phyloP scores from a whole-genome alignment of 2,113 vertebrate genomes.

The Rynchops niger region DNA sequence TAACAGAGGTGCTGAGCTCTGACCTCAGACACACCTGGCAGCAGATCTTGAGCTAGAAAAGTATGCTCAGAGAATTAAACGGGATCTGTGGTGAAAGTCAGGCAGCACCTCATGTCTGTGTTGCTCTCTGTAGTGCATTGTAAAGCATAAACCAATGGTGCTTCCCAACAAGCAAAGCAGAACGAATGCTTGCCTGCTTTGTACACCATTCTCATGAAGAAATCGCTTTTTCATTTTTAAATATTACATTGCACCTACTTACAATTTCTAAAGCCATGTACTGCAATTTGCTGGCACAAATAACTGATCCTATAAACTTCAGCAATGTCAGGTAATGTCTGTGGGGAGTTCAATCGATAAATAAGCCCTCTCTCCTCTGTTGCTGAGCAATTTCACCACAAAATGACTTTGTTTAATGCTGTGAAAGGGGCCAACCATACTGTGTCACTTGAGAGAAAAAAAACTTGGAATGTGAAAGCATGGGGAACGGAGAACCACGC shows the following conservation, averaged over 20 bases:
- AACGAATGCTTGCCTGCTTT: background rate
- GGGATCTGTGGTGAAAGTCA: background rate
- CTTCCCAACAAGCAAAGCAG: background rate
- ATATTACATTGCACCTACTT: background rate
- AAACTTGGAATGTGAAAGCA: background rate
- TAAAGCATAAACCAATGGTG: background rate
- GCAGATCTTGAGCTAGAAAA: background rate
- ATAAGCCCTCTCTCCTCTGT: background rate
- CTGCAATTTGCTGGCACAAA: background rate
- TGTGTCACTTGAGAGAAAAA: background rate
- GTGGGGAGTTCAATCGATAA: background rate
- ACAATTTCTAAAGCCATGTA: background rate
- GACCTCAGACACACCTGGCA: background rate
- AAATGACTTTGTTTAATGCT: background rate
- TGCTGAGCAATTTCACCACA: background rate
- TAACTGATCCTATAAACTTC: background rate
- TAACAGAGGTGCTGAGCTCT: background rate
- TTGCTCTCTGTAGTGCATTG: background rate
- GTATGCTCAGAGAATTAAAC: background rate
- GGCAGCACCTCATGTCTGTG: background rate
- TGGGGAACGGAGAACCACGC: background rate
- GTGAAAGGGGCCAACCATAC: background rate
- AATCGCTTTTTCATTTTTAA: constrained; percentile 13
- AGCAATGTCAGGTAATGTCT: background rate
- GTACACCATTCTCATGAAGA: background rate